Percentiles rank a stretch among this genome's conserved stretches.
Evolutionary conservation across 2,888 invertebrate genomes (phyloP).

Genomic region (Sesia apiformis): DNA sequence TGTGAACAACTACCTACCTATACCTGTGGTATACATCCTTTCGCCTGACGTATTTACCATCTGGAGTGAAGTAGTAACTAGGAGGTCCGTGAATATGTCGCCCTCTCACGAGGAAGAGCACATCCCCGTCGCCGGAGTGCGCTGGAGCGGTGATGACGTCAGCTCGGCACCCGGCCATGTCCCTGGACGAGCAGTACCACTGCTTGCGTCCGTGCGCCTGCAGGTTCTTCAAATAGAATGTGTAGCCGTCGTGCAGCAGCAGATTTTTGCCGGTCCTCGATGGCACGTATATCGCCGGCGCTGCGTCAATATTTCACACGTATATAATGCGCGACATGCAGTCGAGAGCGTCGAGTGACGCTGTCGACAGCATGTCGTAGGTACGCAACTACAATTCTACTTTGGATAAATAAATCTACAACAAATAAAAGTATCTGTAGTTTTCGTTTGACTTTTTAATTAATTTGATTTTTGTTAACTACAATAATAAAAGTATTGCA

Average conservation of each 20-base stretch:
- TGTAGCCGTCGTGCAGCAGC: slow-evolving; percentile 62
- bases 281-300: slow-evolving; percentile 66
- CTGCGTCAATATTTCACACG: slow-evolving; percentile 36
- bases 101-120: slow-evolving; percentile 61
- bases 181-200: slow-evolving; percentile 67
- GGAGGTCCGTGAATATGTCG: slow-evolving; percentile 63
- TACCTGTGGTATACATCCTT: slow-evolving; percentile 65
- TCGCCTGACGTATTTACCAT: slow-evolving; percentile 64
- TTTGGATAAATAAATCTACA: neutral
- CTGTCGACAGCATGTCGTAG: neutral
- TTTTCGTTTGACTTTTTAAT: too few relatives aligned
- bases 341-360: neutral
- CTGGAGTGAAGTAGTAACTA: slow-evolving; percentile 62
- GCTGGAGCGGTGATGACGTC: slow-evolving; percentile 66
- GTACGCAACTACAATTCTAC: neutral
- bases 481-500: too few relatives aligned
- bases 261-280: slow-evolving; percentile 67
- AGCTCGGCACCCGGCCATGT: slow-evolving; percentile 66
- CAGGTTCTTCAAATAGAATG: slow-evolving; percentile 65
- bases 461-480: too few relatives aligned
- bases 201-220: slow-evolving; percentile 66
- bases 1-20: slow-evolving; percentile 36
- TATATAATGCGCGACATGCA: neutral
- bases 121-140: slow-evolving; percentile 39
- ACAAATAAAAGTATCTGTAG: too few relatives aligned